Evolutionary conservation across 1,140 invertebrate genomes (phyloP), one percentile per base, ranked within the genome.

Genomic region (Halyomorpha halys): DNA sequence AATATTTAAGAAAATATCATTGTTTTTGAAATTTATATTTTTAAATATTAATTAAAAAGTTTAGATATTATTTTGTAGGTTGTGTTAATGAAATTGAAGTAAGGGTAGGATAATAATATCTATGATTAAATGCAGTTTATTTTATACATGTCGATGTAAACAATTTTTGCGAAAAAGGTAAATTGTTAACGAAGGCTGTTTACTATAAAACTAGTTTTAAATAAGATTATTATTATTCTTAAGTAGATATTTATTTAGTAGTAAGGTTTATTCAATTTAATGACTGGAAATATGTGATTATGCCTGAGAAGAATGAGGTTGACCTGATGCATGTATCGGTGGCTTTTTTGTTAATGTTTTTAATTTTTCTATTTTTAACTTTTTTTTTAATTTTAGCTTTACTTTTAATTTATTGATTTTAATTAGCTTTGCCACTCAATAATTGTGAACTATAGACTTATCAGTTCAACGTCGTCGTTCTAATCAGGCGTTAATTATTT

Each of bases 121-220:
- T 56, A 56, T 56, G 53, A 3, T 56, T 19, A 56, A 56, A 23
- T 56, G 9, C 53, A 56, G 53, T 56, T 56, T 56, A 56, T 56
- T 56, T 56, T 56, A 56, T 49, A 56, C 53, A 56, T 23, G 53
- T 56, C 53, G 23, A 25, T 56, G 53, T 56, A 56, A 56, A 56
- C 53, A 56, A 23, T 56, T 56, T 25, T 56, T 23, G 19, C 23
- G 53, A 56, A 27, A 39, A 39, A 56, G 23, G 19, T 56, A 25
- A 49, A 56, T 56, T 56, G 53, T 56, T 56, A 56, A 56, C 53
- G 53, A 56, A 56, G 53, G 53, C 53, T 56, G 53, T 56, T 56
- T 56, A 56, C 53, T 56, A 56, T 56, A 56, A 56, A 11, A 56
- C 53, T 56, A 56, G 53, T 56, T 56, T 39, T 39, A 23, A 56